Conservation (phyloP, 2,113 vertebrate species). For the Pionites leucogaster region DNA sequence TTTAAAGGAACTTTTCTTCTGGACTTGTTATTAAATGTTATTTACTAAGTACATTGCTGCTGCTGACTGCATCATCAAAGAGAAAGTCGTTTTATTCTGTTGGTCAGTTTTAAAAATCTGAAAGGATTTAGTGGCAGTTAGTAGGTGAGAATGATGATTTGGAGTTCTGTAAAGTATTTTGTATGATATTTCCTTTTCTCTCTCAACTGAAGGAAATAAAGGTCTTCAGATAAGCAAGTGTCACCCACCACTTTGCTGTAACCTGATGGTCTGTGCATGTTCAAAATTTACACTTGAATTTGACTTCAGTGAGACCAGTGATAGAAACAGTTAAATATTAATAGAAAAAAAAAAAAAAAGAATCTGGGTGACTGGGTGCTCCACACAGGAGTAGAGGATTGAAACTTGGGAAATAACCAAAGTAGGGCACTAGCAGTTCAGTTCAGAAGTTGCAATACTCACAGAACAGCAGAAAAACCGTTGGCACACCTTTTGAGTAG, state of each 20-base stretch:
- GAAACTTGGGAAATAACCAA: neutral
- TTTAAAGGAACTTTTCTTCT: neutral
- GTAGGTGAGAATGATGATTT: neutral
- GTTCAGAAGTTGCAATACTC: neutral
- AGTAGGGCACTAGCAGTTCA: neutral
- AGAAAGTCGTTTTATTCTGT: neutral
- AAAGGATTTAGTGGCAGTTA: neutral
- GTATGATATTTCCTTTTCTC: neutral
- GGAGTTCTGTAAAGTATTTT: neutral
- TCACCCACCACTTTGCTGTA: neutral
- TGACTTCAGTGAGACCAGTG: neutral
- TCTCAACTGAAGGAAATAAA: neutral
- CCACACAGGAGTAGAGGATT: neutral
- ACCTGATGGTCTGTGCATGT: rapidly evolving
- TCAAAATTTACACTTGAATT: neutral
- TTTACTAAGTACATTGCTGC: neutral
- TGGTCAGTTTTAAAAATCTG: neutral
- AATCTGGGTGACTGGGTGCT: neutral
- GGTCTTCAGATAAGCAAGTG: neutral
- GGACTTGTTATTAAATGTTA: neutral
- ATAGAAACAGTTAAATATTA: neutral
- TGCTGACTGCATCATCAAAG: neutral
- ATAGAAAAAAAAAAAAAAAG: neutral
- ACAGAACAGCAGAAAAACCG: neutral
- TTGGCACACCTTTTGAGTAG: neutral